Percentiles rank a stretch among this genome's conserved stretches.
phyloP scores from a whole-genome alignment of 92 coral and sea anemone genomes.

The Parazoanthus atlanticus region DNA sequence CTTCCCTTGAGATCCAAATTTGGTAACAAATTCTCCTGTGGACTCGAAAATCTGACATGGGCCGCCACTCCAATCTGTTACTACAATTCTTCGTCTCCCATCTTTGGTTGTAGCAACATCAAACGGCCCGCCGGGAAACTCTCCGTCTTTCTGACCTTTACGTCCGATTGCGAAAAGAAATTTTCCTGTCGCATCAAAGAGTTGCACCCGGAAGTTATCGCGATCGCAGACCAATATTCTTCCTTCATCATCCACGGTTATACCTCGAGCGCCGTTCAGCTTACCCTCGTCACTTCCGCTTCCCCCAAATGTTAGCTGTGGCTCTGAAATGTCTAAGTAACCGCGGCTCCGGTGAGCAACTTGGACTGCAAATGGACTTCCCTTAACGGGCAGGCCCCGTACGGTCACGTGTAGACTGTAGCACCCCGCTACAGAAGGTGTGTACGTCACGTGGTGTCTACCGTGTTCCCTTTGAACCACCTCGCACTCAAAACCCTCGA shows the following conservation, averaged over 20 bases:
- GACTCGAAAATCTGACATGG: conserved; percentile 53
- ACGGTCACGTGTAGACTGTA: conserved; percentile 58
- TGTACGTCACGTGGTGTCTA: conserved; percentile 50
- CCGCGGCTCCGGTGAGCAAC: conserved; percentile 49
- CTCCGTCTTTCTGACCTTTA: conserved; percentile 55
- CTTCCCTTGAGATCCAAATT: conserved; percentile 38
- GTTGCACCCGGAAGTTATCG: conserved; percentile 65
- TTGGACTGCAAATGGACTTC: conserved; percentile 55
- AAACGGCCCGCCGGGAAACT: conserved; percentile 58
- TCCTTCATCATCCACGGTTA: conserved; percentile 57
- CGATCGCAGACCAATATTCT: conserved; percentile 67
- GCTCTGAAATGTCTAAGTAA: conserved; percentile 48
- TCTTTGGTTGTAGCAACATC: conserved; percentile 53
- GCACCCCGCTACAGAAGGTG: conserved; percentile 51
- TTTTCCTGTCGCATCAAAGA: conserved; percentile 56
- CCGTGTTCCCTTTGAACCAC: conserved; percentile 52
- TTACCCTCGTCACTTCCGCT: conserved; percentile 51
- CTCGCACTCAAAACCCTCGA: conserved; percentile 7
- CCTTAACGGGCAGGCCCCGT: conserved; percentile 55
- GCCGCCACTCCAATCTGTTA: conserved; percentile 58
- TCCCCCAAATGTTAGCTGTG: conserved; percentile 52
- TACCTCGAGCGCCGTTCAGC: conserved; percentile 59
- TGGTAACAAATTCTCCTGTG: conserved; percentile 47
- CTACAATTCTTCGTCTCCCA: conserved; percentile 45
- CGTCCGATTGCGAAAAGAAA: conserved; percentile 59